phyloP scores from a whole-genome alignment of 1,140 invertebrate species.

The Spodoptera litura region DNA sequence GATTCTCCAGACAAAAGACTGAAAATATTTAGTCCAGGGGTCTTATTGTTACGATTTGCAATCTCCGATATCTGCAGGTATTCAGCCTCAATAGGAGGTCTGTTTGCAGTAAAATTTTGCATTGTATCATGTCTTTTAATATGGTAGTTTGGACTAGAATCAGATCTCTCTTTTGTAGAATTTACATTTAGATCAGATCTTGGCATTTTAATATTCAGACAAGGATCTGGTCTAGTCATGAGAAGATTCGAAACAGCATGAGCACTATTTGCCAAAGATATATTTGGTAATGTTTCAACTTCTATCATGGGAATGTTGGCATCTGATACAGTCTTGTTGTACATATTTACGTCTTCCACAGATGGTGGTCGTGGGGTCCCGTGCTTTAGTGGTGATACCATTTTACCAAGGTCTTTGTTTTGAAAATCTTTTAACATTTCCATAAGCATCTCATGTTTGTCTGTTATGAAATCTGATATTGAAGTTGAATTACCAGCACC shows the following conservation, averaged over 20 bases:
- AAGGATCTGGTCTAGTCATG: constrained; percentile 1
- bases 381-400: constrained; percentile 42
- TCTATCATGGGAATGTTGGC: not conserved
- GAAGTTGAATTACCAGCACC: constrained; percentile 36
- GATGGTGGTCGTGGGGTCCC: constrained; percentile 2
- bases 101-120: not conserved
- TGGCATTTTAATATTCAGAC: not conserved
- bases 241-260: constrained; percentile 46
- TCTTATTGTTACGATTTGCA: constrained; percentile 17
- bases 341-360: constrained; percentile 14
- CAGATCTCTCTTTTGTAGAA: not conserved
- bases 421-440: constrained; percentile 72
- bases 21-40: not conserved
- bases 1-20: not conserved
- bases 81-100: not conserved
- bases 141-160: not conserved
- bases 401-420: constrained; percentile 48
- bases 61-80: constrained; percentile 36
- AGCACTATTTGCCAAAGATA: not conserved
- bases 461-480: constrained; percentile 60
- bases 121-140: not conserved
- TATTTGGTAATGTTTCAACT: not conserved
- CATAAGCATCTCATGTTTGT: constrained; percentile 68
- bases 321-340: not conserved
- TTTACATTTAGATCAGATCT: constrained; percentile 2